Base-by-base conservation (phyloP, 2,888 invertebrate genomes). In the Koerneria pararmatus region DNA sequence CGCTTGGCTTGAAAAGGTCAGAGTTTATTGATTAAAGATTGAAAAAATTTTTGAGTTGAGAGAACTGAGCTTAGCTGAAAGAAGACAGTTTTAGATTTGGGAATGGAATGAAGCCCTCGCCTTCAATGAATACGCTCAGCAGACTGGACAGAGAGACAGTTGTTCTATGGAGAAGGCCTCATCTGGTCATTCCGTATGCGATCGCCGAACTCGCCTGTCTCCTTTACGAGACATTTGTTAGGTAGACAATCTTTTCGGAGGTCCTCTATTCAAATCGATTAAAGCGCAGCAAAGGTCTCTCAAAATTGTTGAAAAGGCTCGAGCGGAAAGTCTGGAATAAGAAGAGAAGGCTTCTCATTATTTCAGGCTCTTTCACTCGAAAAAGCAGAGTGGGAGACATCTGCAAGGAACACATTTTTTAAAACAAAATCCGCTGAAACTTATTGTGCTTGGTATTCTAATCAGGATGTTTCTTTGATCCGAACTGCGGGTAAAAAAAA, bases 131-230 rank as follows among this genome's bases (percentile, higher is more conserved):
- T 59, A 78, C 80, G 0, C 68, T 79, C 53, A 77, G 75, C 54
- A 69, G 78, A 31, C 35, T 79, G 62, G 84, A 83, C 67, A 75
- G 84, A n/a, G 76, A 78, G n/a, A 72, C 67, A 24, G 60, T 86
- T n/a, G 84, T 85, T 1, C 66, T 86, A 41, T 86, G 85, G 85
- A 73, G 80, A 57, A 74, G 79, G 24, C 86, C 86, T 22, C 58
- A 84, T 11, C 74, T 72, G 29, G 85, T 85, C 1, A 34, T 85
- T 11, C 78, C 82, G 56, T 86, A 85, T 74, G 85, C 84, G 51
- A n/a, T 83, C n/a, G 65, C 82, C 58, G 86, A 86, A 71, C 67
- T 80, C 3, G 19, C 70, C 11, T 68, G 71, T 61, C 58, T 77
- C 19, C 15, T 62, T 15, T 54, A 71, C 46, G 75, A 78, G 19